Percentiles rank a stretch among this genome's conserved stretches.
These are phyloP conservation scores for Tinea trinotella DNA, from an alignment of 2,888 invertebrate genomes.

Conservation along the genomic window DNA sequence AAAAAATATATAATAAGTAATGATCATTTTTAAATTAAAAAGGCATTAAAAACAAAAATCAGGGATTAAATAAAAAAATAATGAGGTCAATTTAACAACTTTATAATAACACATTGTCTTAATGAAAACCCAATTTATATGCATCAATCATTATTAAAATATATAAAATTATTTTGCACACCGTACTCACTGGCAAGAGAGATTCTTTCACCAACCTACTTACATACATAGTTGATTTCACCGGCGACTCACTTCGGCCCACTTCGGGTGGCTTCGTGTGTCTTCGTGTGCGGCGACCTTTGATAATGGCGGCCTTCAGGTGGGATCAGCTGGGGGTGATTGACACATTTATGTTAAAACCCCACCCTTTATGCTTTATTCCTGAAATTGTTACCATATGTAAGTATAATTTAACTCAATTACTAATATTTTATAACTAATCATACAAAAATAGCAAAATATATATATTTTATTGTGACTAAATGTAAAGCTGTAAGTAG, in stretches of 20 bases:
- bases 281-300: conserved; percentile 7
- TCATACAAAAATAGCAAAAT: too few relatives aligned
- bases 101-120: neutral
- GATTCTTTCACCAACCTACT: conserved; percentile 72
- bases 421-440: too few relatives aligned
- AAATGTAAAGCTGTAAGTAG: too few relatives aligned
- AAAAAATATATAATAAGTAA: too few relatives aligned
- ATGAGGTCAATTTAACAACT: too few relatives aligned
- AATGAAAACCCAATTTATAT: neutral
- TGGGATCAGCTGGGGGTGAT: neutral
- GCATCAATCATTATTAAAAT: conserved; percentile 12
- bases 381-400: too few relatives aligned
- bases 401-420: too few relatives aligned
- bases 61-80: neutral
- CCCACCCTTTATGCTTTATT: too few relatives aligned
- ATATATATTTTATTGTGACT: too few relatives aligned
- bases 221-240: conserved; percentile 59
- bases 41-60: neutral
- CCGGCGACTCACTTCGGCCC: conserved; percentile 24
- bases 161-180: conserved; percentile 29
- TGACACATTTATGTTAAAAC: too few relatives aligned
- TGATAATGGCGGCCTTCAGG: conserved; percentile 4
- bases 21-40: too few relatives aligned
- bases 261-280: neutral
- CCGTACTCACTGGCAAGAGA: conserved; percentile 44